phyloP scores from a whole-genome alignment of 2,113 vertebrate genomes.

The Plectropomus leopardus region DNA sequence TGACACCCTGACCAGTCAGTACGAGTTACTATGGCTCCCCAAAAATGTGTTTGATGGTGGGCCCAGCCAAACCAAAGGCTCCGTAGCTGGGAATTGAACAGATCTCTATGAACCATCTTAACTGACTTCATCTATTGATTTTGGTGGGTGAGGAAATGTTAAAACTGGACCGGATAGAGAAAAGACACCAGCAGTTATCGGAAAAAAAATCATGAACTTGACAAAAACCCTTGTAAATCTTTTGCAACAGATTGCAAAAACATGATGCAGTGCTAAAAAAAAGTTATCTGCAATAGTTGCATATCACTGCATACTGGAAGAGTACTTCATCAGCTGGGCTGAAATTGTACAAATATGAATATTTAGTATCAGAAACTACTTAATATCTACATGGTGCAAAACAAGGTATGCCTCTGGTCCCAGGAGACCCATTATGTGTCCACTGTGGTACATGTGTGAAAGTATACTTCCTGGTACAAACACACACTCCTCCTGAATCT shows the following conservation, averaged over 20 bases:
- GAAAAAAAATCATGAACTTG: not conserved
- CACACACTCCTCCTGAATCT: constrained; percentile 26
- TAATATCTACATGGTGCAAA: not conserved
- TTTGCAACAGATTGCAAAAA: not conserved
- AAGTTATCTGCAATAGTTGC: not conserved
- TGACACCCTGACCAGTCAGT: not conserved
- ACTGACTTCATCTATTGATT: not conserved
- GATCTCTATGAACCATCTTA: not conserved
- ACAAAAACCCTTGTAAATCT: not conserved
- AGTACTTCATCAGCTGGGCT: not conserved
- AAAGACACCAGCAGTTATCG: not conserved
- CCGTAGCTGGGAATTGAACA: not conserved
- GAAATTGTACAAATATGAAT: not conserved
- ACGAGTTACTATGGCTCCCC: not conserved
- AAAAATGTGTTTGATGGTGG: not conserved
- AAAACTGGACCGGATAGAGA: not conserved
- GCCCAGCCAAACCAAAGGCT: not conserved
- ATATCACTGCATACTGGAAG: not conserved
- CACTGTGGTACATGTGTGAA: not conserved
- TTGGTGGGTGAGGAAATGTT: not conserved
- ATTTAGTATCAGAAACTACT: not conserved
- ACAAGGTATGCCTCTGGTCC: not conserved
- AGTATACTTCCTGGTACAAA: not conserved
- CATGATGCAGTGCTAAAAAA: not conserved
- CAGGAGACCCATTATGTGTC: not conserved